Conservation (phyloP, 2,113 vertebrate species). For the Hippocampus guttulatus region DNA sequence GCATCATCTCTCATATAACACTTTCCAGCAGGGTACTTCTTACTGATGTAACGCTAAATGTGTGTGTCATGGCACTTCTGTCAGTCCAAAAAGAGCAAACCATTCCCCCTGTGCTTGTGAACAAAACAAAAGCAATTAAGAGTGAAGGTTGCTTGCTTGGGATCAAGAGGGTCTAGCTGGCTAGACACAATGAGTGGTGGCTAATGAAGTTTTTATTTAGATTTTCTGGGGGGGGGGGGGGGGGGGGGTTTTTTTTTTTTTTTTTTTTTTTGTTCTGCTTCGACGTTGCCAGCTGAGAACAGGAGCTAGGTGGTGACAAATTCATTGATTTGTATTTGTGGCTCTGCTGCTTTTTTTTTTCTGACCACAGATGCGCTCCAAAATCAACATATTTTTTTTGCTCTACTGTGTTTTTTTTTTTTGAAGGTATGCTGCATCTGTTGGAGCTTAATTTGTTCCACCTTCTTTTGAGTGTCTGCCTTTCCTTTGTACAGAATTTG, state of each 20-base stretch:
- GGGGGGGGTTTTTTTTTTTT: neutral
- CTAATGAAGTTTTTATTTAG: conserved; percentile 12
- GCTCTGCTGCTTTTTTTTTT: conserved; percentile 21
- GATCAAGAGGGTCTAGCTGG: conserved; percentile 66
- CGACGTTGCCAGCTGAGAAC: conserved; percentile 41
- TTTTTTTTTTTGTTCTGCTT: conserved; percentile 59
- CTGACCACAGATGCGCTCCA: conserved; percentile 21
- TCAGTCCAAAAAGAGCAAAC: conserved; percentile 7
- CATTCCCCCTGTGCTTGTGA: conserved; percentile 5
- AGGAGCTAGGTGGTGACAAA: conserved; percentile 52
- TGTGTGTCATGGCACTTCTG: neutral
- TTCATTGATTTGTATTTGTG: conserved; percentile 28
- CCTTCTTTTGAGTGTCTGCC: conserved; percentile 42
- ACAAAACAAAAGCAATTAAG: conserved; percentile 62
- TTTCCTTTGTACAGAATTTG: conserved; percentile 11
- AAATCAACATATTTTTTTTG: conserved; percentile 28
- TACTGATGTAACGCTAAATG: neutral
- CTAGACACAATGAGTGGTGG: conserved; percentile 60
- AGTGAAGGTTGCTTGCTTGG: conserved; percentile 43
- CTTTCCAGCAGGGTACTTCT: conserved; percentile 43
- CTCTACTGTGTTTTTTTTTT: conserved; percentile 27
- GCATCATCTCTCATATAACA: conserved; percentile 8
- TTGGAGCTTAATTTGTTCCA: conserved; percentile 16
- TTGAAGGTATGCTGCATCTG: conserved; percentile 70
- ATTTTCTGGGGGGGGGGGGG: neutral